Evolutionary conservation across 2,888 invertebrate genomes (phyloP), one percentile per base, ranked within the genome.

Genomic region (Drosophila pseudotakahashii): DNA sequence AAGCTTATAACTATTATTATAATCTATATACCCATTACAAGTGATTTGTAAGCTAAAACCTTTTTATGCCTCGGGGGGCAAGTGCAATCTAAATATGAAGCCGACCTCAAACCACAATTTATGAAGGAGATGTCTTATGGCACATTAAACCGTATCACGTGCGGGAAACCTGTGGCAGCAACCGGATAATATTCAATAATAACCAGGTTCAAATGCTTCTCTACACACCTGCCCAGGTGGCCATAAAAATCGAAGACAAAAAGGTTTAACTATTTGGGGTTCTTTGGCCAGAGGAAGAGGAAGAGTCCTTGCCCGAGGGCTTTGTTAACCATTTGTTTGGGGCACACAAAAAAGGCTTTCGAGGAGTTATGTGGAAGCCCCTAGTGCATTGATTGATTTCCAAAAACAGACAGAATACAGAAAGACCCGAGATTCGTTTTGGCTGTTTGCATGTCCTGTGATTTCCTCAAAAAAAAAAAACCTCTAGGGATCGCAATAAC

Each of bases 171-270:
- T 42, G 42, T 68, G 11, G 51, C 48, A 36, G 69, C 32, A 44
- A 67, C 59, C 52, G 45, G 62, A 69, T 72, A 73, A 79, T 76
- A 81, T 86, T 74, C 64, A 79, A 74, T 86, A 82, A 79, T 66
- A 83, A 69, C 44, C 53, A 53, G 47, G 48, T 16, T 32, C 34
- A 63, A 61, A 69, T 60, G 73, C 34, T 16, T 61, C 51, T 48
- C 61, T 32, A 36, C 32, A 30, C 72, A 60, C 70, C 51, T 72
- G 67, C 45, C 16, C 26, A 47, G 14, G 39, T 47, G 19, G 44
- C 69, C 57, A 69, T 55, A 39, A 66, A 69, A 44, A 19, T 32
- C 14, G 30, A 36, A 36, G 9, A 34, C 42, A 36, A 63, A 66
- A 66, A 26, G 64, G 70, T 37, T 55, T 39, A 54, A 66, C 69